A percentile compares a stretch with the other conserved stretches of the same genome.
Evolutionary conservation across 2,113 vertebrate species (phyloP).

Genomic region (Collichthys lucidus): DNA sequence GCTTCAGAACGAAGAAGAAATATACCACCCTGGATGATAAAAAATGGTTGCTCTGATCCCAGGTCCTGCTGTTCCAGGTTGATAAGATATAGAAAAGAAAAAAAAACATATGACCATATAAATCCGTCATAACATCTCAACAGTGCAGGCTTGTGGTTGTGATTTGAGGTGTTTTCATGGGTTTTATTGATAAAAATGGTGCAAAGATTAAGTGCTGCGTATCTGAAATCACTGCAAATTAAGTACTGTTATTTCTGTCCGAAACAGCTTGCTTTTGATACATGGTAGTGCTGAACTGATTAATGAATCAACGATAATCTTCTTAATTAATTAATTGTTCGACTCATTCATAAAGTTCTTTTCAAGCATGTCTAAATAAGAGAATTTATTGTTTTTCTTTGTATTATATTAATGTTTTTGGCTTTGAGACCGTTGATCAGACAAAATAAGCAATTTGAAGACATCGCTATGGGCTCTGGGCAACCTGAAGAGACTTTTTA

Average conservation of each 20-base stretch:
- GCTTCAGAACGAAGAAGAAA: background rate
- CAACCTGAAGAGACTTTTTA: background rate
- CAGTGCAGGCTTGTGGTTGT: conserved; percentile 26
- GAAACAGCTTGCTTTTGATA: background rate
- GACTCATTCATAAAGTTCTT: too few relatives aligned
- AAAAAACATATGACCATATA: conserved; percentile 7
- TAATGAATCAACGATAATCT: background rate
- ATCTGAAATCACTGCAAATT: background rate
- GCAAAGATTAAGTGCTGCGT: too few relatives aligned
- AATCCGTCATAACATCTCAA: conserved; percentile 40
- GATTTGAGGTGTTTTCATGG: too few relatives aligned
- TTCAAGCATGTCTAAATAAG: background rate
- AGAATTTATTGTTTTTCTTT: background rate
- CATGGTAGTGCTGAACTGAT: background rate
- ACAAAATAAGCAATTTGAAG: background rate
- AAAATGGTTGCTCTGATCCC: conserved; percentile 13
- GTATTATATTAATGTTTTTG: background rate
- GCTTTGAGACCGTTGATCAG: background rate
- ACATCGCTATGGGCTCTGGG: background rate
- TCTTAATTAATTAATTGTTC: background rate
- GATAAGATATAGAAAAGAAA: conserved; percentile 35
- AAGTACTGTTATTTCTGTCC: background rate
- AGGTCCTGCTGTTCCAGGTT: conserved; percentile 30
- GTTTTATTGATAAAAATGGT: too few relatives aligned
- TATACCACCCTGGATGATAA: conserved; percentile 9